Percentiles rank a stretch among this genome's conserved stretches.
Evolutionary conservation across 92 coral and sea anemone genomes (phyloP).

Genomic region (Zoanthus gigantus): DNA sequence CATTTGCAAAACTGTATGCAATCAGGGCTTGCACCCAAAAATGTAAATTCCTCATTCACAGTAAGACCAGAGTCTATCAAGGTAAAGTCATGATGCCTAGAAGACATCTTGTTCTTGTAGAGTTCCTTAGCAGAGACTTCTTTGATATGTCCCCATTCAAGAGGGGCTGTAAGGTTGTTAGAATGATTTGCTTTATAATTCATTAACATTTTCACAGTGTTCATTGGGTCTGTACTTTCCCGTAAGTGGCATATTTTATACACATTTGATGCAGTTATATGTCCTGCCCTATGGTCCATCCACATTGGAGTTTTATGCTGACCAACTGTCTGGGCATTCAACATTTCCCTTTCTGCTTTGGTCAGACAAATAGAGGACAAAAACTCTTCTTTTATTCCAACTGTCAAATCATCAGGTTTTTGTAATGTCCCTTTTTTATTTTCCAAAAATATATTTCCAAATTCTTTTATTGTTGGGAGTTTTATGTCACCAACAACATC

Average conservation of each 20-base stretch:
- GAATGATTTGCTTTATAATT: background rate
- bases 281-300: no score
- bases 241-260: conserved; percentile 36
- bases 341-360: background rate
- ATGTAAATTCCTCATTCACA: conserved; percentile 28
- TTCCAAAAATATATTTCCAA: no score
- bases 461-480: no score
- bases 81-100: no score
- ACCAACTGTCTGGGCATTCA: no score
- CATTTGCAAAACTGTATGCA: conserved; percentile 45
- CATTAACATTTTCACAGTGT: background rate
- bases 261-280: background rate
- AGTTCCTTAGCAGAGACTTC: background rate
- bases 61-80: background rate
- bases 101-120: no score
- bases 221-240: background rate
- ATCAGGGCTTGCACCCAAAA: conserved; percentile 60
- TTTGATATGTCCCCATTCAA: conserved; percentile 53
- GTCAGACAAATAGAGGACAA: background rate
- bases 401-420: conserved; percentile 34
- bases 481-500: no score
- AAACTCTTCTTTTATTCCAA: no score
- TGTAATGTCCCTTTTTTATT: no score
- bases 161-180: conserved; percentile 22
- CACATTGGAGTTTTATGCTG: no score